These are phyloP conservation scores for Poeciliopsis presidionis DNA, from an alignment of 2,797 vertebrate genomes.

Conservation along the genomic window DNA sequence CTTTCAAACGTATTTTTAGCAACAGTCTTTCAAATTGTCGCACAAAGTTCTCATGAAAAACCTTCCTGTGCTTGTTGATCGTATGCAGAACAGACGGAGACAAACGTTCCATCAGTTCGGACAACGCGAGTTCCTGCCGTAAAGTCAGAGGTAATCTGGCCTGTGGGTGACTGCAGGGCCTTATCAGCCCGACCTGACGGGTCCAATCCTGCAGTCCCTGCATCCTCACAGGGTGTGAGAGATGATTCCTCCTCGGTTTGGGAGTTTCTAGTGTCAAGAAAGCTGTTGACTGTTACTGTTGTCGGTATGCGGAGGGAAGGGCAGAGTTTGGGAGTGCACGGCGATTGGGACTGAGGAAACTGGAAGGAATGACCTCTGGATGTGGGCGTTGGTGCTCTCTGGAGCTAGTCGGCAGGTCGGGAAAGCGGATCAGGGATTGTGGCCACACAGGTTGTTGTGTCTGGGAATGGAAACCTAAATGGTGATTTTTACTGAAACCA, in stretches of 20 bases:
- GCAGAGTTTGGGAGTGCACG: constrained; percentile 35
- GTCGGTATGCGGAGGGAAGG: constrained; percentile 65
- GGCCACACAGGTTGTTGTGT: background rate
- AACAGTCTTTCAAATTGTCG: constrained; percentile 9
- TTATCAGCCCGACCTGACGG: constrained; percentile 45
- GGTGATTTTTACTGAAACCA: background rate
- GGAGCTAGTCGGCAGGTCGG: constrained; percentile 9
- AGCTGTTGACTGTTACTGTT: constrained; percentile 54
- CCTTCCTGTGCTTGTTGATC: constrained; percentile 20
- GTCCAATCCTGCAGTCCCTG: constrained; percentile 42
- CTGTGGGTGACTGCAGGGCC: constrained; percentile 33
- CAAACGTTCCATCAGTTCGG: constrained; percentile 22
- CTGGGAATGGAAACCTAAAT: background rate
- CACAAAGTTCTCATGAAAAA: constrained; percentile 14
- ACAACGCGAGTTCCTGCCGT: constrained; percentile 26
- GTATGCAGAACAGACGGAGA: constrained; percentile 10
- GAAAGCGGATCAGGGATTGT: background rate
- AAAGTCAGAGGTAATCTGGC: constrained; percentile 62
- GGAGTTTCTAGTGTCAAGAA: constrained; percentile 50
- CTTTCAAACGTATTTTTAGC: constrained; percentile 39
- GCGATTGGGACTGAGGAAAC: constrained; percentile 29
- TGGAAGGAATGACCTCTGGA: constrained; percentile 40
- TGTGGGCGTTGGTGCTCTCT: constrained; percentile 20
- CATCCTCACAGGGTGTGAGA: constrained; percentile 20
- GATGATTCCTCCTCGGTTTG: constrained; percentile 38